A percentile compares a stretch with the other conserved stretches of the same genome.
These are phyloP conservation scores for Phoenoteleia sp. DNA, from an alignment of 2,888 invertebrate genomes.

Conservation along the genomic window DNA sequence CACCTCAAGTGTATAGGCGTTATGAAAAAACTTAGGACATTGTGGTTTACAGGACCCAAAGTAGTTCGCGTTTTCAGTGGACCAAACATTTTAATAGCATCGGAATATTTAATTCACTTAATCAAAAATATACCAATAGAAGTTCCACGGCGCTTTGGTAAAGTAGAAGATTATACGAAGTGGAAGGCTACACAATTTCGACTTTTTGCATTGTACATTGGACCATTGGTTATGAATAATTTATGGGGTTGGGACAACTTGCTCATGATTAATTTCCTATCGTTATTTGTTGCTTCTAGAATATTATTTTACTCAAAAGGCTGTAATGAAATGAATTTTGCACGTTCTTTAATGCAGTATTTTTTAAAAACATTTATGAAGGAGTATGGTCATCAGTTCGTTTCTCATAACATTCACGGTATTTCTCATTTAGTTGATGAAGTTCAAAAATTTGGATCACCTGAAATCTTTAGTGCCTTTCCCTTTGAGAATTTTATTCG, in stretches of 20 bases:
- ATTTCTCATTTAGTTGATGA: not conserved
- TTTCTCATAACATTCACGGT: constrained; percentile 21
- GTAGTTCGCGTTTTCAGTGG: not conserved
- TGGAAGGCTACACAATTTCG: constrained; percentile 27
- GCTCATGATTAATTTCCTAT: constrained; percentile 28
- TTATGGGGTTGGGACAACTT: not conserved
- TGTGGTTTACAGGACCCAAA: not conserved
- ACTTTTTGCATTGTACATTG: constrained; percentile 1
- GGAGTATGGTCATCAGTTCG: not conserved
- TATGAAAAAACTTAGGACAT: not conserved
- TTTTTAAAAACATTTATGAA: constrained; percentile 3
- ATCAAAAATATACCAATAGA: not conserved
- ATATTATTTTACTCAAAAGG: not conserved
- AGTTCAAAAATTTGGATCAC: not conserved
- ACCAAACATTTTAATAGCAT: not conserved
- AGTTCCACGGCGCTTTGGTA: not conserved
- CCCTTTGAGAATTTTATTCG: constrained; percentile 17
- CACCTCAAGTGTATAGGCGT: constrained; percentile 1
- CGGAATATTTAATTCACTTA: not conserved
- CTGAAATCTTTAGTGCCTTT: constrained; percentile 6
- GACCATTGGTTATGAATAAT: not conserved
- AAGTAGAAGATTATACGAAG: not conserved
- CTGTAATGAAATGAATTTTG: not conserved
- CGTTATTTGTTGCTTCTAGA: not conserved
- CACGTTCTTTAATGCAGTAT: not conserved